Evolutionary conservation across 2,113 vertebrate species (phyloP).

Genomic region (Chloebia gouldiae): DNA sequence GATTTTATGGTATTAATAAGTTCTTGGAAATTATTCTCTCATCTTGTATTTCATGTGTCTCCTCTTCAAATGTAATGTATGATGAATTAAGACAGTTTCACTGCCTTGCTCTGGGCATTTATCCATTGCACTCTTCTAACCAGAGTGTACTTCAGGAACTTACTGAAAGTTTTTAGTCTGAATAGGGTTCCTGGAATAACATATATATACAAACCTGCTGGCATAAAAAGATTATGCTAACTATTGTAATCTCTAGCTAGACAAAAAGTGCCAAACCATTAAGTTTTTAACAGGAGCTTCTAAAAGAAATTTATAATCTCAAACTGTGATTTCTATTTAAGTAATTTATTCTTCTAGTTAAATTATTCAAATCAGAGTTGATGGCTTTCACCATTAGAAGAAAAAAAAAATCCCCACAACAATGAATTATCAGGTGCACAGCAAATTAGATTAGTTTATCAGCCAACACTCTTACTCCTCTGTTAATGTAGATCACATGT

Average conservation of each 20-base stretch:
- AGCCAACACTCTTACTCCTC: not conserved
- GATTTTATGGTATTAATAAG: not conserved
- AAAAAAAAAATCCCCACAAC: not conserved
- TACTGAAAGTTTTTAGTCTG: not conserved
- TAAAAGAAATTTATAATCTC: constrained; percentile 3
- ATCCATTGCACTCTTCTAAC: not conserved
- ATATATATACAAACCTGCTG: not conserved
- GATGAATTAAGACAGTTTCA: not conserved
- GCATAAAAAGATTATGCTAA: not conserved
- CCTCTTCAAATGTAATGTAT: not conserved
- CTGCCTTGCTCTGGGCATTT: not conserved
- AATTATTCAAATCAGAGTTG: constrained; percentile 18
- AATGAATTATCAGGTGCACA: constrained; percentile 37
- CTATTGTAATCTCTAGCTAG: not conserved
- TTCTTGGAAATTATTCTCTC: not conserved
- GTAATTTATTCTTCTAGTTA: constrained; percentile 35
- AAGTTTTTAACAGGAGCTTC: not conserved
- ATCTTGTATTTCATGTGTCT: not conserved
- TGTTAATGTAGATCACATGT: not conserved
- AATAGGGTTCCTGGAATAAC: not conserved
- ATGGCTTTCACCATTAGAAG: not conserved
- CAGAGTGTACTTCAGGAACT: not conserved
- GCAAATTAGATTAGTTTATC: constrained; percentile 55
- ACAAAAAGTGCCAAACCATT: not conserved
- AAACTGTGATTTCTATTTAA: not conserved